Base-by-base conservation (phyloP, 2,888 invertebrate genomes). In the Apocheima hispidaria region DNA sequence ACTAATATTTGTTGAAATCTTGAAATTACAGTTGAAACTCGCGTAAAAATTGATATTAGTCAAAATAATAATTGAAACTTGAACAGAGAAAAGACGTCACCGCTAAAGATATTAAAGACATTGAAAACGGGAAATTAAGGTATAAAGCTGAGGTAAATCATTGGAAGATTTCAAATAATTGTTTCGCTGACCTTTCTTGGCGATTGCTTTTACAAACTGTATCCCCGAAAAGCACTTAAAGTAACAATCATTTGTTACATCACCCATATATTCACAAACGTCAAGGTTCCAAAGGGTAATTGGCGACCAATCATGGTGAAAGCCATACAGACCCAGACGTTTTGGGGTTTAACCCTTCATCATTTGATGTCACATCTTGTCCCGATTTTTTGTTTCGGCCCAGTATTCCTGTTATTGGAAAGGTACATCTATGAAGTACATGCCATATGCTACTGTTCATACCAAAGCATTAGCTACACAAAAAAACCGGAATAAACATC, bases 251-350 rank as follows among this genome's bases (percentile, higher is more conserved):
- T 73, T 72, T 72, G 69, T 38, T 21, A 38, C 43, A 64, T 69
- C 59, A 69, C 66, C 71, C 65, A 69, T 77, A 75, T 72, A 81
- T 78, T 74, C 73, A 65, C 68, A 63, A 59, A 68, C 50, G 60
- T 79, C 74, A 74, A 67, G 71, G 74, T 72, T 74, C 23, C 36
- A 73, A 74, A 74, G 74, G 74, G 78, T 86, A 86, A 87, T 86
- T 83, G 81, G 80, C 73, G 56, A 74, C 78, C 85, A 82, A 84
- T 85, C 82, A 80, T 70, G 79, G 88, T 77, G 88, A 88, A 88
- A 88, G 88, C 70, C 77, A 61, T 67, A 72, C 72, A 74, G 73
- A 70, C 69, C 72, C 71, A 70, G 74, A 74, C 73, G 75, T 28
- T 30, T 54, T 59, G 63, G 60, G n/a, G n/a, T n/a, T n/a, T n/a